Conservation (phyloP, 2,797 vertebrate species). For the Brachymystax lenok region DNA sequence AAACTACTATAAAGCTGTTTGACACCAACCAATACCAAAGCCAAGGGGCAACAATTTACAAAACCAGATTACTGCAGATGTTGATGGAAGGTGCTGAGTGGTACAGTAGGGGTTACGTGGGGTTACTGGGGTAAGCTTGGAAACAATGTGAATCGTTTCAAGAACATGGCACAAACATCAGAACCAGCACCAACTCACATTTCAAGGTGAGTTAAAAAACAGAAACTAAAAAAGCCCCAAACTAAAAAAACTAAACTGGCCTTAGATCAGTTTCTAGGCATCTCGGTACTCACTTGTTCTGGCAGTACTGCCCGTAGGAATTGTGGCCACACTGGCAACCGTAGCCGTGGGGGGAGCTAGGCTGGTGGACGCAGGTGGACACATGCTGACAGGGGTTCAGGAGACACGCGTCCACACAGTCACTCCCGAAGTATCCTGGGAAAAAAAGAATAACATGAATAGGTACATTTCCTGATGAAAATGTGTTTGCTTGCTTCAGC, state of each 20-base stretch:
- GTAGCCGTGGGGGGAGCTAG: conserved; percentile 78
- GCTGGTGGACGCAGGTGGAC: conserved; percentile 77
- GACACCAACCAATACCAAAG: conserved; percentile 5
- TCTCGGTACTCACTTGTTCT: conserved; percentile 63
- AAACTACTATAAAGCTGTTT: conserved; percentile 5
- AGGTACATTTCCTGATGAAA: too few relatives aligned
- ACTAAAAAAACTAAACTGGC: too few relatives aligned
- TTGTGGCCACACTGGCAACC: conserved; percentile 79
- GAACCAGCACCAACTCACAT: conserved; percentile 1
- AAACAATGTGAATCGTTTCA: conserved; percentile 2
- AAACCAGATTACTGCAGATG: conserved; percentile 12
- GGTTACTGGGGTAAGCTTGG: neutral
- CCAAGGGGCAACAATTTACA: neutral
- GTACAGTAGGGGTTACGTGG: neutral
- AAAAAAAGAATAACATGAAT: neutral
- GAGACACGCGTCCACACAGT: conserved; percentile 83
- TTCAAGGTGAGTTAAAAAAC: neutral
- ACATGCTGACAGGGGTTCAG: conserved; percentile 87
- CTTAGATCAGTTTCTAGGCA: neutral
- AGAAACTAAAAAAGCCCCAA: too few relatives aligned
- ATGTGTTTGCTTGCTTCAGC: too few relatives aligned
- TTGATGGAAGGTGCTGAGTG: neutral
- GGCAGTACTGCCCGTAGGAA: conserved; percentile 83
- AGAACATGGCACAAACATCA: neutral
- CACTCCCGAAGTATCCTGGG: conserved; percentile 83